Evolutionary conservation across 2,797 vertebrate species (phyloP).

Genomic region (Acrossocheilus wenchowensis): DNA sequence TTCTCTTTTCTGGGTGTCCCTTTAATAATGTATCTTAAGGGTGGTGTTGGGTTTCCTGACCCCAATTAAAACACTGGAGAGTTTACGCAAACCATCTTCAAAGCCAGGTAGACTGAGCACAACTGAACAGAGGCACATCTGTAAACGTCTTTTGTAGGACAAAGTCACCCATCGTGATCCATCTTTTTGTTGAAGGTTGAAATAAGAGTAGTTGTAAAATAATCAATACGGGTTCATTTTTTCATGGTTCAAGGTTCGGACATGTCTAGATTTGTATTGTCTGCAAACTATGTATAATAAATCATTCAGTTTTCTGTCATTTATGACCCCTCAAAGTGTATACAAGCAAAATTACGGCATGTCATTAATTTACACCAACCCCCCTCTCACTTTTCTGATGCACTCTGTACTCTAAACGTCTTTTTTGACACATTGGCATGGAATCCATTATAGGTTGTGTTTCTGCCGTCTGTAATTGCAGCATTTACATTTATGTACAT

Average conservation of each 20-base stretch:
- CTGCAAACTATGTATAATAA: not conserved
- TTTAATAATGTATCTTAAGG: not conserved
- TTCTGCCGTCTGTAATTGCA: not conserved
- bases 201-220: constrained; percentile 11
- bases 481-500: not conserved
- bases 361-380: not conserved
- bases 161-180: not conserved
- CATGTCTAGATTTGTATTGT: not conserved
- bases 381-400: not conserved
- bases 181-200: not conserved
- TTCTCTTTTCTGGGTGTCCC: not conserved
- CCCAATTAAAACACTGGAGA: not conserved
- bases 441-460: constrained; percentile 4
- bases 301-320: not conserved
- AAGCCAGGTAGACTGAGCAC: not conserved
- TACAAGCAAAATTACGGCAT: not conserved
- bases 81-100: not conserved
- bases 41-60: not conserved
- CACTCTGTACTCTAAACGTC: not conserved
- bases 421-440: constrained; percentile 23
- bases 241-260: not conserved
- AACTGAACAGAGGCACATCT: not conserved
- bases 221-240: constrained; percentile 27
- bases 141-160: not conserved
- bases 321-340: not conserved